Evolutionary conservation across 2,113 vertebrate species (phyloP).

Genomic region (Nothoprocta perdicaria): DNA sequence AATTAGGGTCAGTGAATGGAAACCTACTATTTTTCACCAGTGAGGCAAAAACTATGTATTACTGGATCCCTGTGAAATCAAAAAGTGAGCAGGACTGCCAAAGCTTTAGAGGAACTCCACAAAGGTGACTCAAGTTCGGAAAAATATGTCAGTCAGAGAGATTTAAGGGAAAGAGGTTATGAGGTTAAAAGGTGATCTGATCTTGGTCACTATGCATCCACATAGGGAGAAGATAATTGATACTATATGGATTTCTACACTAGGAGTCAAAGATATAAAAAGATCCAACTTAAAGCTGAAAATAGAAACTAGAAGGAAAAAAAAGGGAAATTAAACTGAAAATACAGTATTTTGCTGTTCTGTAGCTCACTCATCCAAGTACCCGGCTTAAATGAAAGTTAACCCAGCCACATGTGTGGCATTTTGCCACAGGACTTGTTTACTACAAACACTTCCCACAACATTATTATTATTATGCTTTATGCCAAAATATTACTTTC

Average conservation of each 20-base stretch:
- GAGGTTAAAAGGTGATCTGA: conserved; percentile 9
- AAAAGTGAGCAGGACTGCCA: background rate
- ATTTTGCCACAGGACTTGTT: background rate
- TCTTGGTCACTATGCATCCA: background rate
- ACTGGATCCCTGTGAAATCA: background rate
- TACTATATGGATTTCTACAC: background rate
- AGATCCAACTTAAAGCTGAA: background rate
- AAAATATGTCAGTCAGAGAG: background rate
- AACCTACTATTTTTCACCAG: background rate
- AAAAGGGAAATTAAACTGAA: background rate
- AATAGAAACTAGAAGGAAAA: background rate
- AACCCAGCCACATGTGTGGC: background rate
- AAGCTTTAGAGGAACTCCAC: conserved; percentile 3
- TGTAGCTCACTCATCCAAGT: background rate
- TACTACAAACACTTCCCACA: background rate
- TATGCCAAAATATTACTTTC: background rate
- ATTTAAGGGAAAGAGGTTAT: background rate
- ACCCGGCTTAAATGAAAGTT: background rate
- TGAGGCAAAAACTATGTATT: background rate
- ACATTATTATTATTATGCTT: background rate
- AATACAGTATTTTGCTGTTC: background rate
- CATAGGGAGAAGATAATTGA: background rate
- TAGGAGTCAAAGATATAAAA: background rate
- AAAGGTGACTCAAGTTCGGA: background rate
- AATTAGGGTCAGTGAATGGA: conserved; percentile 5